Evolutionary conservation across 2,113 vertebrate species (phyloP).

Genomic region (Castor canadensis): DNA sequence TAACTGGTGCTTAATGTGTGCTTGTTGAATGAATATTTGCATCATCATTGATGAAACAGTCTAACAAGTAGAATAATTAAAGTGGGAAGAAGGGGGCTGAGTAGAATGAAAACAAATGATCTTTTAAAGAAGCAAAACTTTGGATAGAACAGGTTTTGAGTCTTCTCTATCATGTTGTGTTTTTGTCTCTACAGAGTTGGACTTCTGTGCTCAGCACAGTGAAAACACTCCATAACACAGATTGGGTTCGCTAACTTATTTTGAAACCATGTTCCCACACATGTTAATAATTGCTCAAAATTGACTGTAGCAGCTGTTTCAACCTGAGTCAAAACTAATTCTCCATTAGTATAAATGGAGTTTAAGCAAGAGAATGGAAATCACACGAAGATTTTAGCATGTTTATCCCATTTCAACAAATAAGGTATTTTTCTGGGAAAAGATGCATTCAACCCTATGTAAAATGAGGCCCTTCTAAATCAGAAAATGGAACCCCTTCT

Average conservation of each 20-base stretch:
- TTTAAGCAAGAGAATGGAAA: neutral
- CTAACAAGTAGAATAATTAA: neutral
- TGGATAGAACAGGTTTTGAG: too few relatives aligned
- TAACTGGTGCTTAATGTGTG: too few relatives aligned
- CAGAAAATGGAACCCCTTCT: neutral
- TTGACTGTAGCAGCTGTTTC: neutral
- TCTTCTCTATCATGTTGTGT: fast-evolving
- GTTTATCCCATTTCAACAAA: neutral
- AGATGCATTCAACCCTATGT: too few relatives aligned
- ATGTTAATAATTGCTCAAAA: neutral
- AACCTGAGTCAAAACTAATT: neutral
- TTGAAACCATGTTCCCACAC: neutral
- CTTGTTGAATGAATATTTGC: neutral
- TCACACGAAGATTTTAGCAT: fast-evolving
- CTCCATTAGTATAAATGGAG: neutral
- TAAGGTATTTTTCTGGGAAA: neutral
- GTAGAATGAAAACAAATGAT: neutral
- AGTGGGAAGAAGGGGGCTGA: too few relatives aligned
- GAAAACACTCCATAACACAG: neutral
- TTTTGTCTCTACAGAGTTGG: neutral
- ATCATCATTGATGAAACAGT: neutral
- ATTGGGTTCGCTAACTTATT: neutral
- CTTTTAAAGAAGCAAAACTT: neutral
- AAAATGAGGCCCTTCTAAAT: neutral
- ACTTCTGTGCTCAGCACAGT: fast-evolving